Conservation (phyloP, 2,888 invertebrate genomes). For the Anthrax anthrax region DNA sequence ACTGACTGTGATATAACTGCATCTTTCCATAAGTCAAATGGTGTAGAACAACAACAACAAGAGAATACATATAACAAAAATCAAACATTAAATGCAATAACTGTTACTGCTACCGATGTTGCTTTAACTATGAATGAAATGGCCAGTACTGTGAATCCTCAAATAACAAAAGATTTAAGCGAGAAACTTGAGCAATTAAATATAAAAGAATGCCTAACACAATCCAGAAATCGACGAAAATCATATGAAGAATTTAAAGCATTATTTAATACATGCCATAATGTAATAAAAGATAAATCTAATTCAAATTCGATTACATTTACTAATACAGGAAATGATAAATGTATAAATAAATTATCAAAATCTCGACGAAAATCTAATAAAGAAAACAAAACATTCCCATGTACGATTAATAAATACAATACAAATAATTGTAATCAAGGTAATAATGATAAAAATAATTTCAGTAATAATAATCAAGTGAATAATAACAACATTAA, state of each 20-base stretch:
- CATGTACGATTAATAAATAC: too few species aligned
- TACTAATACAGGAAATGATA: background rate
- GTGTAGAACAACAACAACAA: too few species aligned
- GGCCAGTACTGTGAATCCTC: background rate
- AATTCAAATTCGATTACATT: background rate
- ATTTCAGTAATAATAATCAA: too few species aligned
- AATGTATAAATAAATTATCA: conserved; percentile 4
- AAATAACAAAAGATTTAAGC: background rate
- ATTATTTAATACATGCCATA: conserved; percentile 18
- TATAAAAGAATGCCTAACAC: conserved; percentile 32
- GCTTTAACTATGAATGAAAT: too few species aligned
- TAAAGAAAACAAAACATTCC: too few species aligned
- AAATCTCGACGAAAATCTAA: background rate
- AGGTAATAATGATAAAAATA: too few species aligned
- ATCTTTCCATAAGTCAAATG: too few species aligned
- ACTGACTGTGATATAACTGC: too few species aligned
- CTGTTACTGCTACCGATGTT: background rate
- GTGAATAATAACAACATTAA: too few species aligned
- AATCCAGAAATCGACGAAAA: conserved; percentile 33
- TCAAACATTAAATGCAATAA: background rate
- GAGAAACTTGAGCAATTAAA: conserved; percentile 26
- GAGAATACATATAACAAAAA: too few species aligned
- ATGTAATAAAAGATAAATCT: background rate
- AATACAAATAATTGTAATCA: too few species aligned
- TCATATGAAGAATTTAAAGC: conserved; percentile 36